These are phyloP conservation scores for Notodonta ziczac DNA, from an alignment of 2,888 invertebrate species.

Conservation along the genomic window DNA sequence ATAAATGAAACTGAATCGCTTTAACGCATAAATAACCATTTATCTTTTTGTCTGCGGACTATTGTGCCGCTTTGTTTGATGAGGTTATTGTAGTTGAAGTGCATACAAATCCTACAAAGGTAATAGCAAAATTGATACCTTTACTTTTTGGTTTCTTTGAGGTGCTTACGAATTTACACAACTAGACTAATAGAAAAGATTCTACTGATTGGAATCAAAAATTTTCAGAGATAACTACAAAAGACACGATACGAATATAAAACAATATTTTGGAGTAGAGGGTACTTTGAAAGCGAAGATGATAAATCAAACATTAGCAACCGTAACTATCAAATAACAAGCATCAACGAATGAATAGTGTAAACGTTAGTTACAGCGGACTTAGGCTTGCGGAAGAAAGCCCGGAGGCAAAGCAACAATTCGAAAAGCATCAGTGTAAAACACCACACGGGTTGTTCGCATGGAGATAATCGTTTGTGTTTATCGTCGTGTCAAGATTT, in stretches of 20 bases:
- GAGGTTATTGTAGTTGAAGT: conserved; percentile 37
- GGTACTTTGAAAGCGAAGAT: not conserved
- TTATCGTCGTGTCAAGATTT: conserved; percentile 1
- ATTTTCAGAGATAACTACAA: no score
- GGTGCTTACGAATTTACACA: no score
- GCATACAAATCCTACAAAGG: not conserved
- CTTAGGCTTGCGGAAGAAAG: not conserved
- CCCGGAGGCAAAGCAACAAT: conserved; percentile 38
- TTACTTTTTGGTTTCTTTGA: no score
- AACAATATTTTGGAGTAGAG: not conserved
- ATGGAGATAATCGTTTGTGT: conserved; percentile 1
- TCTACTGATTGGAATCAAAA: no score
- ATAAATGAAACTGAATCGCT: conserved; percentile 52
- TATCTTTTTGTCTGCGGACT: conserved; percentile 45
- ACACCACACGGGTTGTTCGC: conserved; percentile 1
- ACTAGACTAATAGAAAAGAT: no score
- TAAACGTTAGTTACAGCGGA: not conserved
- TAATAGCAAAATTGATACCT: no score
- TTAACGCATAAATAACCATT: conserved; percentile 50
- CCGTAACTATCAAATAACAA: not conserved
- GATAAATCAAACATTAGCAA: not conserved
- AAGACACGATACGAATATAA: not conserved
- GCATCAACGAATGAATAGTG: not conserved
- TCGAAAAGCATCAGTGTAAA: conserved; percentile 33
- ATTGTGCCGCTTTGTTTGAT: conserved; percentile 40